These are phyloP conservation scores for Colletes collaris DNA, from an alignment of 2,888 invertebrate genomes.

Conservation along the genomic window DNA sequence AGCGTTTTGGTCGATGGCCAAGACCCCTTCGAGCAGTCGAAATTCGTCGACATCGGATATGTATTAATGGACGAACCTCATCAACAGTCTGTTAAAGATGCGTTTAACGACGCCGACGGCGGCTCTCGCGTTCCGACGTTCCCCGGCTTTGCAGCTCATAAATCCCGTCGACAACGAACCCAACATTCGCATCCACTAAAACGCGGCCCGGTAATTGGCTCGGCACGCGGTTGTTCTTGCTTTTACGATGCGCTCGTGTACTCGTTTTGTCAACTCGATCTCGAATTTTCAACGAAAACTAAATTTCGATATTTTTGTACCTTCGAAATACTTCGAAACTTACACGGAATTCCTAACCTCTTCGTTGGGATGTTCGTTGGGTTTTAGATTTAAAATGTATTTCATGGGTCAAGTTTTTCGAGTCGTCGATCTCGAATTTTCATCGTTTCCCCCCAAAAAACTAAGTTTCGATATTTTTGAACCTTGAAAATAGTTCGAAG, in stretches of 20 bases:
- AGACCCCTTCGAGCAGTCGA: constrained; percentile 6
- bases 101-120: constrained; percentile 50
- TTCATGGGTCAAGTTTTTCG: neutral
- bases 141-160: constrained; percentile 57
- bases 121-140: constrained; percentile 19
- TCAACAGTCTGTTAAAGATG: constrained; percentile 63
- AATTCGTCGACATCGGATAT: constrained; percentile 60
- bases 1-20: constrained; percentile 64
- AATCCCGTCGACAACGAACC: constrained; percentile 53
- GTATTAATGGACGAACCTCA: constrained; percentile 70
- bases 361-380: neutral
- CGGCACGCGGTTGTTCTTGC: constrained; percentile 8
- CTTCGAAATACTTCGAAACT: too few relatives aligned
- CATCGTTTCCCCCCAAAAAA: neutral
- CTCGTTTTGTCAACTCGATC: neutral
- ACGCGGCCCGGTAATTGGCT: constrained; percentile 38
- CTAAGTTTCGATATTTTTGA: too few relatives aligned
- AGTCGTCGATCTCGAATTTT: neutral
- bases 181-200: constrained; percentile 2
- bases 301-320: too few relatives aligned
- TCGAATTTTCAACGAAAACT: neutral
- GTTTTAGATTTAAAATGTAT: neutral
- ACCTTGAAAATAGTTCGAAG: too few relatives aligned
- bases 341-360: too few relatives aligned
- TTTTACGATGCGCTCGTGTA: neutral